Evolutionary conservation across 2,113 vertebrate species (phyloP), one percentile per base, ranked within the genome.

Genomic region (Melanotaenia duboulayi): DNA sequence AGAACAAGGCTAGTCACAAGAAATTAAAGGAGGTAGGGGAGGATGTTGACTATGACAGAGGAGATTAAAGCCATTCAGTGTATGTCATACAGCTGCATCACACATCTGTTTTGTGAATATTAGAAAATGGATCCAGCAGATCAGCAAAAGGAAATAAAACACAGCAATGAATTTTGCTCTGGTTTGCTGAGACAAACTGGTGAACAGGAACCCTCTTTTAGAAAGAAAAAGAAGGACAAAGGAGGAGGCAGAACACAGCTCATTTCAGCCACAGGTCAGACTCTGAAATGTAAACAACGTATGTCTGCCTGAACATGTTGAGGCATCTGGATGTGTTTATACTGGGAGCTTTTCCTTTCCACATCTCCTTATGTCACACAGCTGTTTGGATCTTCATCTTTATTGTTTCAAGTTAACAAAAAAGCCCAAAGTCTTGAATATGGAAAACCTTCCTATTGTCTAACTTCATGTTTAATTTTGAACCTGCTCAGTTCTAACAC

Each of bases 301-400:
- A 22, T 24, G 72, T 79, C 51, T 77, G 78, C 75, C 17, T 52
- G 76, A 81, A 72, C 73, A 74, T 64, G 74, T 69, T 44, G 63
- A 64, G 65, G 40, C 80, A 87, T 84, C 71, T 82, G 68, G 85
- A 68, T 65, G 52, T 82, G 81, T 78, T 84, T 74, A 62, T 44
- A 24, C 50, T 73, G 23, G 44, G 24, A 20, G 46, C 63, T 52
- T 63, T 78, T 75, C 67, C 32, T 63, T 74, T 60, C 62, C 66
- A 72, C 74, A 59, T 66, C 71, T 69, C 76, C 70, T 83, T 50
- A 74, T 85, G 75, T 80, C 86, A 66, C 78, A 74, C 85, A 89
- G 82, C 79, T 89, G 86, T 70, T 77, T 65, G 62, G 25, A 64
- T 73, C 54, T 78, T 87, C 64, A 56, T 84, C 76, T 80, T 89